phyloP scores from a whole-genome alignment of 2,888 invertebrate genomes.

The Julus scanicus region DNA sequence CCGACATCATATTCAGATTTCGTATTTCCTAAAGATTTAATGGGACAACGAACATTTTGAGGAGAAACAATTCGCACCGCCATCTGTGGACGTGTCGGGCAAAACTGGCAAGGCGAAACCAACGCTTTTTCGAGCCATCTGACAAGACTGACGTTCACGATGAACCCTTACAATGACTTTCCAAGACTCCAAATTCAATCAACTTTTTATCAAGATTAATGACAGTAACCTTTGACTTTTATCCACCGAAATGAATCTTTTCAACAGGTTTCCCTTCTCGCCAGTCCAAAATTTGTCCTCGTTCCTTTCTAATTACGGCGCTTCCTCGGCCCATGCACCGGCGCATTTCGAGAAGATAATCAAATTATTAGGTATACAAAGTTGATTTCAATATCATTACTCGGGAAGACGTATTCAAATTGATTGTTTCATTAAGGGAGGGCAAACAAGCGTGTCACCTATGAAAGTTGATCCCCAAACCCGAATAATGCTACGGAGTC shows the following conservation, averaged over 20 bases:
- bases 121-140: too few relatives aligned
- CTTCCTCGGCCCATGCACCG: neutral
- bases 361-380: neutral
- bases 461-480: constrained; percentile 11
- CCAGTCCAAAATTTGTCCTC: neutral
- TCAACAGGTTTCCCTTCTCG: neutral
- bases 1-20: too few relatives aligned
- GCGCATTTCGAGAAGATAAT: neutral
- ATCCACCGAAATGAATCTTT: neutral
- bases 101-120: too few relatives aligned
- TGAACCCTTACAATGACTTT: neutral
- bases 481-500: neutral
- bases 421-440: constrained; percentile 3
- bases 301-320: neutral
- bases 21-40: too few relatives aligned
- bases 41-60: too few relatives aligned
- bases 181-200: neutral
- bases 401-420: neutral
- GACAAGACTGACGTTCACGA: too few relatives aligned
- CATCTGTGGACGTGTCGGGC: neutral
- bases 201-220: neutral
- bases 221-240: neutral
- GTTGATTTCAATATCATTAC: constrained; percentile 3
- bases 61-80: neutral
- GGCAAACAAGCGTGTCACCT: constrained; percentile 19